Base-by-base conservation (phyloP, 1,140 invertebrate species). In the Rhopalosiphum maidis region DNA sequence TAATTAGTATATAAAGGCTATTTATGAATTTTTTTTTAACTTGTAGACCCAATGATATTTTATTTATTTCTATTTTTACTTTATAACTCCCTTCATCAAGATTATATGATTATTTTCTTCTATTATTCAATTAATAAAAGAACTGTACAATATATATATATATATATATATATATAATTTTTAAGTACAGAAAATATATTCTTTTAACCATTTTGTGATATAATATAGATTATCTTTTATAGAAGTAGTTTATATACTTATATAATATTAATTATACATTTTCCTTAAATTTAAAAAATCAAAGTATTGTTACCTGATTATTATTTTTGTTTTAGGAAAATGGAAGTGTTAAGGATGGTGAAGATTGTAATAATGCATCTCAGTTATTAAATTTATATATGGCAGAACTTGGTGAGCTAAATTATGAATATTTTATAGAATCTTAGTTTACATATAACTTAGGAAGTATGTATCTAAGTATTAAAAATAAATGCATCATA, bases 351-450 rank as follows among this genome's bases (percentile, higher is more conserved):
- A 93, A 46, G 4, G 46, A 83, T 7, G n/a, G 3, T 51, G 30
- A 35, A 77, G n/a, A 82, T 18, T 46, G 25, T 83, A 46, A 43
- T n/a, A 1, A 82, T 5, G 11, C 91, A 86, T 85, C 91, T 30
- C 86, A 93, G n/a, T 30, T 93, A 25, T 43, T 93, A 54, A 82
- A 93, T 37, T 93, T 93, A 30, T 93, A 93, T 60, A 85, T 93
- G 91, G 91, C 91, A 9, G 91, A 93, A 93, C 46, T 93, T 55
- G 91, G 91, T 93, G 9, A 48, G 90, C 77, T 35, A 35, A 11
- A 41, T 41, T 68, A 68, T 23, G 3, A 51, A 46, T 46, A n/a
- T 5, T 51, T 54, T 15, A 51, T 51, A 88, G n/a, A 88, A 37
- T 25, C 22, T 86, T 86, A 30, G 22, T n/a, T n/a, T 18, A 21